Evolutionary conservation across 2,113 vertebrate genomes (phyloP), one percentile per base, ranked within the genome.

Genomic region (Scalopus aquaticus): DNA sequence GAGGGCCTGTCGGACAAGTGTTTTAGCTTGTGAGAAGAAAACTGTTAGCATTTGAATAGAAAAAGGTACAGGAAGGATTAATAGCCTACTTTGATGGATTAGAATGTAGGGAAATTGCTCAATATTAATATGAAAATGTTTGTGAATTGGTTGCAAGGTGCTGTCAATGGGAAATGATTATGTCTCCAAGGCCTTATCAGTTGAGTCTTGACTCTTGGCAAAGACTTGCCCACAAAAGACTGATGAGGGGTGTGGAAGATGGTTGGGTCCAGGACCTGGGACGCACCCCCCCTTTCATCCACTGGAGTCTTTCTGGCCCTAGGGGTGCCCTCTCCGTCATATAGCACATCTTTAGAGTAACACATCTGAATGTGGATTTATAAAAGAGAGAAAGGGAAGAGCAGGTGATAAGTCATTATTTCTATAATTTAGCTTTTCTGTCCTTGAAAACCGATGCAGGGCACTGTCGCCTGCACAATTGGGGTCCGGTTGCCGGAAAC

Each of bases 91-190:
- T 99, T 99, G 99, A 99, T 99, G 99, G 99, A 99, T 99, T 99
- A 99, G 99, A 99, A 99, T 99, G 99, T 99, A 98, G 98, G 98
- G 98, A 99, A 99, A 99, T 99, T 99, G 99, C 99, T 99, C 98
- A 98, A 99, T 99, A 99, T 99, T 99, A 99, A 99, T 99, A 99
- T 99, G 99, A 99, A 99, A 99, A 99, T 99, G 99, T 99, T 99
- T 99, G 98, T 98, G 98, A 98, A 98, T 98, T 98, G 98, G 98
- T 98, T 97, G 98, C 98, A 96, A 96, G 98, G 97, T 96, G 97
- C 98, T 95, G 95, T 98, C 98, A 98, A 98, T 98, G 98, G 98
- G 95, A 98, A 98, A 98, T 98, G 98, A 98, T 98, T 99, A 98
- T 97, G 98, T 97, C 98, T 98, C 98, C 96, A 94, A 98, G 98